Conservation (phyloP, 2,888 invertebrate genomes). For the Erpobdella octoculata region DNA sequence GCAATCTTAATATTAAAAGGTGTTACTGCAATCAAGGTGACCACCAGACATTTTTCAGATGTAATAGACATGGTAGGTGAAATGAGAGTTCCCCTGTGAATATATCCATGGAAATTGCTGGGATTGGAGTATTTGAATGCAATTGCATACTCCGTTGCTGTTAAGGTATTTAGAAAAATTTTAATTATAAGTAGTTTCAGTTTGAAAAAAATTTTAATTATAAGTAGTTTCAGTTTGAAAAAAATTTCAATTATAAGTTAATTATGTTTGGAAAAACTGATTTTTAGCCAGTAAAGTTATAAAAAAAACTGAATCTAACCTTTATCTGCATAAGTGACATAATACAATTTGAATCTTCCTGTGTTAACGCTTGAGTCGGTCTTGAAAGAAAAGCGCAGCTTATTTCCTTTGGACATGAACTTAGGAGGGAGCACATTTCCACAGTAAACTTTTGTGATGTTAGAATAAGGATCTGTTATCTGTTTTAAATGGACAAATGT, state of each 20-base stretch:
- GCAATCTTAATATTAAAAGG: constrained; percentile 24
- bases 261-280: neutral
- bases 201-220: neutral
- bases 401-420: constrained; percentile 24
- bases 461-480: constrained; percentile 14
- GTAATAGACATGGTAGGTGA: constrained; percentile 21
- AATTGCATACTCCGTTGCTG: constrained; percentile 24
- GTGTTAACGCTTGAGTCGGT: constrained; percentile 14
- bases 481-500: neutral
- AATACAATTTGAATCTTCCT: constrained; percentile 25
- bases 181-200: neutral
- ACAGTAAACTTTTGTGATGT: constrained; percentile 19
- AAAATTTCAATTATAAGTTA: neutral
- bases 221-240: neutral
- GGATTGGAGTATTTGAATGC: constrained; percentile 1
- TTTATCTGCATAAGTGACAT: constrained; percentile 20
- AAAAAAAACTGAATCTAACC: neutral
- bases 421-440: constrained; percentile 24
- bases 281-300: neutral
- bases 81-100: constrained; percentile 19
- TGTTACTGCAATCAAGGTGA: constrained; percentile 14
- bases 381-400: constrained; percentile 3
- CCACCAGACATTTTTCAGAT: constrained; percentile 8
- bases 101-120: neutral
- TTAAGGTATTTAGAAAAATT: neutral